Conservation (phyloP, 2,888 invertebrate genomes). For the Gonocerus acuteangulatus region DNA sequence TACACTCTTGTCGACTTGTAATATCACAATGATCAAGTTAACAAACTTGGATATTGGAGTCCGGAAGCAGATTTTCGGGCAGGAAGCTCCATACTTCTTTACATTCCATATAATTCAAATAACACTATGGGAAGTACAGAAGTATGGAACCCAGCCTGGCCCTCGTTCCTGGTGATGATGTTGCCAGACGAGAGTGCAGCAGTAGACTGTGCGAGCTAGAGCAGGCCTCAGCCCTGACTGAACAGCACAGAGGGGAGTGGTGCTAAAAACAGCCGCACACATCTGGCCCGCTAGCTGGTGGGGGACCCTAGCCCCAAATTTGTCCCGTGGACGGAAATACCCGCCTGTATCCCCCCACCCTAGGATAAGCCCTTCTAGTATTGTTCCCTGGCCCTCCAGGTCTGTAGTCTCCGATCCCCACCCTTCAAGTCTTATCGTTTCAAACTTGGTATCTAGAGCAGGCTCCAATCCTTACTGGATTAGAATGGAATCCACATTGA, state of each 20-base stretch:
- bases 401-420: background rate
- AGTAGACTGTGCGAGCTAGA: slow-evolving; percentile 13
- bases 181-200: background rate
- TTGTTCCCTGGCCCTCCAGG: slow-evolving; percentile 8
- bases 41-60: background rate
- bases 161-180: slow-evolving; percentile 1
- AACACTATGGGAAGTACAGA: slow-evolving; percentile 39
- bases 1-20: too few relatives aligned
- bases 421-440: too few relatives aligned
- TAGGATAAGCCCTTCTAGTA: background rate
- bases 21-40: too few relatives aligned
- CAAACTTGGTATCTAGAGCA: too few relatives aligned
- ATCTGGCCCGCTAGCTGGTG: slow-evolving; percentile 17
- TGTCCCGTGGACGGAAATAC: slow-evolving; percentile 30
- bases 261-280: slow-evolving; percentile 25
- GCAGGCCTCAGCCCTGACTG: slow-evolving; percentile 10
- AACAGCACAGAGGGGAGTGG: slow-evolving; percentile 10
- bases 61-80: slow-evolving; percentile 13
- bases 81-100: slow-evolving; percentile 40
- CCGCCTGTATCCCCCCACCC: slow-evolving; percentile 23
- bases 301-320: slow-evolving; percentile 26
- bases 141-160: slow-evolving; percentile 37
- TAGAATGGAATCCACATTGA: too few relatives aligned
- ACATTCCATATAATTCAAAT: slow-evolving; percentile 38
- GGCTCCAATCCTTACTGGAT: too few relatives aligned